A percentile compares a stretch with the other conserved stretches of the same genome.
Conservation (phyloP, 2,797 vertebrate genomes). For the Microctenopoma lineatum region DNA sequence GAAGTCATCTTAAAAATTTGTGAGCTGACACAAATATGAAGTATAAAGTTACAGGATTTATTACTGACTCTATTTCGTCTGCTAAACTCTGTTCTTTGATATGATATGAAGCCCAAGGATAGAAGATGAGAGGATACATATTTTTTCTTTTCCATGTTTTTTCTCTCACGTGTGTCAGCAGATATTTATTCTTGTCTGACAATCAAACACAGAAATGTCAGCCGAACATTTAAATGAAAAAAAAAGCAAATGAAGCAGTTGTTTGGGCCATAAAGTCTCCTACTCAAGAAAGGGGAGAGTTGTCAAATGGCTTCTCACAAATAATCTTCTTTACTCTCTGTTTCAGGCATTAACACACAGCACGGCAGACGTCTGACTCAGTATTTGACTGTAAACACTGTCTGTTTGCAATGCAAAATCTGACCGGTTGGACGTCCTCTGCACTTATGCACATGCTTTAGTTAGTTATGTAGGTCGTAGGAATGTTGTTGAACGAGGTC, state of each 20-base stretch:
- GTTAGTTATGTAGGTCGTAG: constrained; percentile 33
- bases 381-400: constrained; percentile 37
- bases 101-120: neutral
- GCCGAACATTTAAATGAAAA: neutral
- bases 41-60: neutral
- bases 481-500: constrained; percentile 44
- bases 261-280: neutral
- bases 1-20: neutral
- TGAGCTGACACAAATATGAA: neutral
- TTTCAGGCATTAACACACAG: constrained; percentile 16
- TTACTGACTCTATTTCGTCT: neutral
- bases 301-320: constrained; percentile 2
- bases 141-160: neutral
- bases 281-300: neutral
- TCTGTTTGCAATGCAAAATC: constrained; percentile 14
- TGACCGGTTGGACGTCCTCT: constrained; percentile 1
- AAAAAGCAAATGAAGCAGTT: neutral
- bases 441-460: constrained; percentile 13
- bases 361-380: constrained; percentile 26
- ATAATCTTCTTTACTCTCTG: constrained; percentile 18
- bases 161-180: neutral
- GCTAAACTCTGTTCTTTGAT: neutral
- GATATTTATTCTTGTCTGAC: neutral
- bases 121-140: neutral
- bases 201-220: neutral